Evolutionary conservation across 2,888 invertebrate genomes (phyloP).

Genomic region (Petrolisthes manimaculis): DNA sequence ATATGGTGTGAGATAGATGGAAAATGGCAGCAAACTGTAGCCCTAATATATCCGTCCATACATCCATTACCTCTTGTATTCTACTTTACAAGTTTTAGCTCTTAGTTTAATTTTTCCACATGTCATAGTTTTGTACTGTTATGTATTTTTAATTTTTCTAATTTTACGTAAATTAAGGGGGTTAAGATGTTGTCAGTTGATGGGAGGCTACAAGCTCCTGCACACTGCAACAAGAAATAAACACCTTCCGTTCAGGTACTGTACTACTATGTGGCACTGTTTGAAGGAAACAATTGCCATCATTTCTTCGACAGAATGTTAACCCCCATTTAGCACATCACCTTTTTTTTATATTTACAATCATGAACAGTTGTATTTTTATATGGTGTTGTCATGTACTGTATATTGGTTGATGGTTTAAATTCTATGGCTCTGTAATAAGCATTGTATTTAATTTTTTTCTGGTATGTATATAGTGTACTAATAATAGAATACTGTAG

Average conservation of each 20-base stretch:
- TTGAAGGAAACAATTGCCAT: too few species aligned
- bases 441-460: background rate
- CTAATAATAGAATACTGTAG: background rate
- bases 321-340: background rate
- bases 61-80: background rate
- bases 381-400: constrained; percentile 1
- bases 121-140: background rate
- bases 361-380: constrained; percentile 27
- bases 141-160: background rate
- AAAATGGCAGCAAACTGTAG: background rate
- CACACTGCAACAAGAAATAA: too few species aligned
- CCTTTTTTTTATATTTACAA: background rate
- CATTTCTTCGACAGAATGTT: too few species aligned
- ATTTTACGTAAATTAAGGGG: background rate
- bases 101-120: background rate
- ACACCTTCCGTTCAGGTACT: too few species aligned
- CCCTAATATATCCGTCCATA: background rate
- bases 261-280: too few species aligned
- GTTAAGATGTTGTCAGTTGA: too few species aligned
- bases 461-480: background rate
- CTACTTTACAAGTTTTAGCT: background rate
- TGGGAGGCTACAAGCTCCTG: too few species aligned
- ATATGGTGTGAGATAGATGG: too few species aligned
- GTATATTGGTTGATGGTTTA: constrained; percentile 30
- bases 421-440: background rate